These are phyloP conservation scores for Panopea generosa DNA, from an alignment of 2,888 invertebrate species.

Conservation along the genomic window DNA sequence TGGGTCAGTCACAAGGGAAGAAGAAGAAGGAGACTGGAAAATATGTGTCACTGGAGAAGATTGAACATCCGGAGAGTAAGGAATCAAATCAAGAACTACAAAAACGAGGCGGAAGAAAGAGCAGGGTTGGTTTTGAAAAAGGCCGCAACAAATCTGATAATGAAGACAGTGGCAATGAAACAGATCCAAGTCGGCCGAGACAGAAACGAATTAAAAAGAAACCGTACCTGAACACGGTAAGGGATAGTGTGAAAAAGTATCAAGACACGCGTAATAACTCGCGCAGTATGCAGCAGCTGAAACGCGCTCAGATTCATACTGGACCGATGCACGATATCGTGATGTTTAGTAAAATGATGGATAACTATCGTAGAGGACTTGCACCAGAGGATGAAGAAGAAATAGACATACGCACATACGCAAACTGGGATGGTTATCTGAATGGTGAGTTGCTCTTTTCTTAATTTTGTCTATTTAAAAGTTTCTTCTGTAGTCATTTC, in stretches of 20 bases:
- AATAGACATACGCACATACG: conserved; percentile 52
- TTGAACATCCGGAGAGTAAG: conserved; percentile 7
- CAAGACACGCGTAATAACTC: conserved; percentile 72
- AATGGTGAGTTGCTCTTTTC: conserved; percentile 60
- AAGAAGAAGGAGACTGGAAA: conserved; percentile 41
- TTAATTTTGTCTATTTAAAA: background rate
- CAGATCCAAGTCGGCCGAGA: conserved; percentile 43
- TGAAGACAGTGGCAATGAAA: conserved; percentile 61
- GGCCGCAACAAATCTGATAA: conserved; percentile 29
- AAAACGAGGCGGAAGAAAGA: conserved; percentile 5
- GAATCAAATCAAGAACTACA: conserved; percentile 5
- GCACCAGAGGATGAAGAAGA: conserved; percentile 60
- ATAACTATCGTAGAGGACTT: conserved; percentile 61
- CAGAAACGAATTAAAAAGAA: conserved; percentile 24
- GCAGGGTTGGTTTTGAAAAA: conserved; percentile 42
- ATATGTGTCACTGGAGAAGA: conserved; percentile 43
- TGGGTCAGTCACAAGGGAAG: conserved; percentile 43
- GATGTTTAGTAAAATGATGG: conserved; percentile 74
- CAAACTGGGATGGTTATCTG: conserved; percentile 71
- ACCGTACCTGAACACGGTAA: conserved; percentile 58
- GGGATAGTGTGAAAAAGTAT: conserved; percentile 74
- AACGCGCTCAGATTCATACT: conserved; percentile 75
- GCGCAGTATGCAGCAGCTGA: conserved; percentile 73
- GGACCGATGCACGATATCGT: conserved; percentile 76
- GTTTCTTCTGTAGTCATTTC: no score